Evolutionary conservation across 2,113 vertebrate species (phyloP), one percentile per base, ranked within the genome.

Genomic region (Sinocyclocheilus rhinocerous): DNA sequence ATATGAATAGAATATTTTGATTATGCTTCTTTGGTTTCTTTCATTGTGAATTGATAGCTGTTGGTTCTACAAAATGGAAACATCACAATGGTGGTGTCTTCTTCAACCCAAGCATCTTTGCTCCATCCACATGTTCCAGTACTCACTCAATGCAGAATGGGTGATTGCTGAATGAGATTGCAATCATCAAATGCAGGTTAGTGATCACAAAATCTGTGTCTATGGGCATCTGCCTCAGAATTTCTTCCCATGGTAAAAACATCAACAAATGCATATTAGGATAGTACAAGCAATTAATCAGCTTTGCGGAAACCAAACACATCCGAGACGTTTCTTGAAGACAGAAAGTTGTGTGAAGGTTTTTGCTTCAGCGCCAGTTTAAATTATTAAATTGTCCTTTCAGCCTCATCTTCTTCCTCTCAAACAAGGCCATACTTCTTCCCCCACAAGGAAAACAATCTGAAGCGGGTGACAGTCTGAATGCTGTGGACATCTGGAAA

Each of bases 61-160:
- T 16, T 48, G 13, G 12, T 61, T 48, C 59, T 15, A 4, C 12
- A 11, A 59, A 67, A 48, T 26, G 22, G 39, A 6, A 67, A 20
- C 20, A 6, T 45, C 61, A 10, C 13, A 9, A n/a, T 18, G 15
- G 22, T 26, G n/a, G 29, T 1, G 26, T 65, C 39, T 26, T 81
- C n/a, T 81, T 65, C 4, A 81, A 2, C n/a, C 13, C 22, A 80
- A 61, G 33, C 33, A 42, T 80, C 57, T 80, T 42, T 80, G 77
- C 33, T 39, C 3, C 12, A 42, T 42, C 7, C 15, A 24, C 26
- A 59, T 0, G 12, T n/a, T 80, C 11, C 11, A 80, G 33, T 15
- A 42, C 7, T 79, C 2, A 24, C 6, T 61, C 33, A 61, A 39
- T 4, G 9, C 26, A 78, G 26, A 52, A 78, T 33, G 50, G 24